Base-by-base conservation (phyloP, 92 coral and sea anemone genomes). In the Zoanthus gigantus region DNA sequence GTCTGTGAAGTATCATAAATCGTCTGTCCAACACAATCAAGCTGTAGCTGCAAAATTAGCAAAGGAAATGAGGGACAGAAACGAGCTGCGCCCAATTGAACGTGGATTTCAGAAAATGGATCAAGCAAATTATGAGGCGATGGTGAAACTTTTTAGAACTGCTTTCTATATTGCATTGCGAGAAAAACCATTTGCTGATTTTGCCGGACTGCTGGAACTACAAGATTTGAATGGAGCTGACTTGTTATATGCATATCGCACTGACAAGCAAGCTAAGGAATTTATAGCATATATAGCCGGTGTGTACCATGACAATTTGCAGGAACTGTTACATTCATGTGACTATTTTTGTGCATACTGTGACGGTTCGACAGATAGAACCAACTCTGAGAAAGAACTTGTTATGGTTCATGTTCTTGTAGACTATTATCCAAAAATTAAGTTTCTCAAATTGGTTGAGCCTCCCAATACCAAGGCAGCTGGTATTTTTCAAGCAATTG, bases 341-440 rank as follows among this genome's bases (percentile, higher is more conserved):
- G 86, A 82, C 28, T 82, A 82, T 56, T 68, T 82, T 67, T 67
- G 86, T 82, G 86, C 60, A 6, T 66, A 66, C 37, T 67, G 86
- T 82, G 86, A 82, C 28, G 77, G 86, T 0, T 82, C 77, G 1
- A 67, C 77, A 5, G 77, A 82, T 8, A 82, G 44, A 65, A 3
- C 77, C 9, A 54, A 66, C 60, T 32, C 56, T 52, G 86, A 68
- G 58, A 82, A 68, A 65, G 85, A 79, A 79, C 8, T 82, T 45
- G 77, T 82, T 1, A 82, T 82, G 77, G 66, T 82, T 14, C 37
- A 66, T 46, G 77, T 82, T 45, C 63, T 82, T 3, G 75, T n/a
- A 82, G 60, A 82, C 54, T 45, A n/a, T 82, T 82, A 82, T 82
- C 86, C 77, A 44, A 82, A 18, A 82, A 72, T 82, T 2, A 82